A percentile compares a stretch with the other conserved stretches of the same genome.
phyloP scores from a whole-genome alignment of 2,888 invertebrate genomes.

The Coremacera marginata region DNA sequence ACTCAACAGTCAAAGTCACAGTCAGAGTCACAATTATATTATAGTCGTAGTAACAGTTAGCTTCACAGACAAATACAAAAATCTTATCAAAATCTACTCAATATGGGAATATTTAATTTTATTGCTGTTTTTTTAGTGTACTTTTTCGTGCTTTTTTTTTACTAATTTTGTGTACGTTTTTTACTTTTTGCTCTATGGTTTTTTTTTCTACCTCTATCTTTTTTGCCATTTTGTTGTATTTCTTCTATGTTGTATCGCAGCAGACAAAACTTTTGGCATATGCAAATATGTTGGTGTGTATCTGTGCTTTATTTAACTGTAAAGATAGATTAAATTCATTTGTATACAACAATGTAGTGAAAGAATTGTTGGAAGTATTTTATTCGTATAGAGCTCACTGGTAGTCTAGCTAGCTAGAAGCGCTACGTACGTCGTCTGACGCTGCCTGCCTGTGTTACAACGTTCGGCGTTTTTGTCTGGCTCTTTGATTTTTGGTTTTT shows the following conservation, averaged over 20 bases:
- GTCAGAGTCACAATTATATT: neutral
- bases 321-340: slow-evolving; percentile 13
- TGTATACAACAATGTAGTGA: neutral
- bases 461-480: neutral
- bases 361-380: neutral
- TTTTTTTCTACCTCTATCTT: neutral
- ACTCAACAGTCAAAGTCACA: slow-evolving; percentile 12
- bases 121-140: slow-evolving; percentile 9
- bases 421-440: neutral
- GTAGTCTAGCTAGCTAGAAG: neutral
- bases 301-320: neutral
- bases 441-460: neutral
- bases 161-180: neutral
- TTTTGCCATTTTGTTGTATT: neutral
- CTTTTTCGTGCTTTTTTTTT: slow-evolving; percentile 17
- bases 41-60: neutral
- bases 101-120: slow-evolving; percentile 8
- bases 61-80: neutral
- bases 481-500: slow-evolving; percentile 13
- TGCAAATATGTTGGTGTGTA: neutral
- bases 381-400: neutral
- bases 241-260: neutral
- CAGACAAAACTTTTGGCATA: neutral
- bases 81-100: slow-evolving; percentile 9
- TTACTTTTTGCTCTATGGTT: slow-evolving; percentile 24